phyloP scores from a whole-genome alignment of 2,888 invertebrate genomes.

The Pollenia labialis region DNA sequence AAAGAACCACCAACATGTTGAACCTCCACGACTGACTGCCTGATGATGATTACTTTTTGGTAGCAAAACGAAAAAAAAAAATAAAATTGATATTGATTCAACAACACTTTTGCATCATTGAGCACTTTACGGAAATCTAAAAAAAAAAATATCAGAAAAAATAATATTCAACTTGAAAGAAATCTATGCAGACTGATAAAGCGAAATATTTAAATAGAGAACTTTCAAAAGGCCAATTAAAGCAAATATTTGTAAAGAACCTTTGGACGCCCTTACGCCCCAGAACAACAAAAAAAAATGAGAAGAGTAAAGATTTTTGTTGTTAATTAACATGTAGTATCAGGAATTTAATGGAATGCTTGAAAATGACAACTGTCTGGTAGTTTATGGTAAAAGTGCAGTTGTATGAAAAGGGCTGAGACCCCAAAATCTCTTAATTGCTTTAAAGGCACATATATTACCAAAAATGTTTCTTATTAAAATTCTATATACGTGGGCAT shows the following conservation, averaged over 20 bases:
- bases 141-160: slow-evolving; percentile 16
- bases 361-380: not conserved
- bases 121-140: slow-evolving; percentile 37
- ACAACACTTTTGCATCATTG: slow-evolving; percentile 69
- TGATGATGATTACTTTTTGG: slow-evolving; percentile 45
- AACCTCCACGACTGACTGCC: too few relatives aligned
- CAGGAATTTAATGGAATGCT: slow-evolving; percentile 12
- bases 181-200: slow-evolving; percentile 55
- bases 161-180: slow-evolving; percentile 37
- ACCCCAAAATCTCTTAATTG: too few relatives aligned
- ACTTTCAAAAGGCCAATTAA: slow-evolving; percentile 70
- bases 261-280: not conserved
- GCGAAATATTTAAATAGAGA: slow-evolving; percentile 65
- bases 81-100: slow-evolving; percentile 65
- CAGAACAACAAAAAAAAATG: not conserved
- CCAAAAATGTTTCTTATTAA: too few relatives aligned
- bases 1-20: slow-evolving; percentile 26
- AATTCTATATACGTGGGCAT: too few relatives aligned
- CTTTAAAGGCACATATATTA: too few relatives aligned
- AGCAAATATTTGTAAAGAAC: slow-evolving; percentile 67
- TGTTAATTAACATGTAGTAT: slow-evolving; percentile 62
- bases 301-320: slow-evolving; percentile 17
- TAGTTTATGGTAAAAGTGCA: not conserved
- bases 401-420: too few relatives aligned
- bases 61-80: not conserved